Evolutionary conservation across 2,888 invertebrate species (phyloP).

Genomic region (Acleris holmiana): DNA sequence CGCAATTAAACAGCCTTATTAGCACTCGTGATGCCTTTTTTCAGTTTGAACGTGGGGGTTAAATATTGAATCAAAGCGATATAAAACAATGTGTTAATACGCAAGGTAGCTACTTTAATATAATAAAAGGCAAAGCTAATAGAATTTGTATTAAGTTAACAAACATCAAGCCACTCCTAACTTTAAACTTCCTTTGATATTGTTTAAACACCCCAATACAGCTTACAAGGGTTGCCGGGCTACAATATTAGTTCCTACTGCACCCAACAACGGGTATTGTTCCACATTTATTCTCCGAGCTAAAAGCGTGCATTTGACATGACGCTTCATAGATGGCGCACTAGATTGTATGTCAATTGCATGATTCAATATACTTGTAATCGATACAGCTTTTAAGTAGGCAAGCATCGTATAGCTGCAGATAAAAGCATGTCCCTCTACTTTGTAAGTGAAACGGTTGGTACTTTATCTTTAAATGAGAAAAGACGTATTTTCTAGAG

Average conservation of each 20-base stretch:
- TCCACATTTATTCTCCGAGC: constrained; percentile 5
- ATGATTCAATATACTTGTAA: constrained; percentile 8
- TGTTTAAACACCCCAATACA: too few species aligned
- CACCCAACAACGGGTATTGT: neutral
- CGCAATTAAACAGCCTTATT: neutral
- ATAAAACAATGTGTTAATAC: neutral
- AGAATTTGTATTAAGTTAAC: too few species aligned
- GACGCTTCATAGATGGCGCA: constrained; percentile 15
- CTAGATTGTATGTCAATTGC: constrained; percentile 22
- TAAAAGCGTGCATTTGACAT: constrained; percentile 20
- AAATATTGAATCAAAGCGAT: too few species aligned
- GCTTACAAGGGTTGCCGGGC: neutral
- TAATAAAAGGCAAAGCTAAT: too few species aligned
- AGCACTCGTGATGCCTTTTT: constrained; percentile 2
- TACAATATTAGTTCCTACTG: neutral
- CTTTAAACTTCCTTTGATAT: too few species aligned
- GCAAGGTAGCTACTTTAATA: neutral
- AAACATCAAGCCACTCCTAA: too few species aligned
- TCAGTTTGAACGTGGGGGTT: neutral
- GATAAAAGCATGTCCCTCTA: neutral
- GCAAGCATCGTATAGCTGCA: too few species aligned
- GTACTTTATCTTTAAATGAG: too few species aligned
- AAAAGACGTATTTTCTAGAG: too few species aligned
- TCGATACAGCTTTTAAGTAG: constrained; percentile 2
- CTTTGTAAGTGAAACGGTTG: too few species aligned